Base-by-base conservation (phyloP, 2,888 invertebrate species). In the Tubulanus polymorphus region DNA sequence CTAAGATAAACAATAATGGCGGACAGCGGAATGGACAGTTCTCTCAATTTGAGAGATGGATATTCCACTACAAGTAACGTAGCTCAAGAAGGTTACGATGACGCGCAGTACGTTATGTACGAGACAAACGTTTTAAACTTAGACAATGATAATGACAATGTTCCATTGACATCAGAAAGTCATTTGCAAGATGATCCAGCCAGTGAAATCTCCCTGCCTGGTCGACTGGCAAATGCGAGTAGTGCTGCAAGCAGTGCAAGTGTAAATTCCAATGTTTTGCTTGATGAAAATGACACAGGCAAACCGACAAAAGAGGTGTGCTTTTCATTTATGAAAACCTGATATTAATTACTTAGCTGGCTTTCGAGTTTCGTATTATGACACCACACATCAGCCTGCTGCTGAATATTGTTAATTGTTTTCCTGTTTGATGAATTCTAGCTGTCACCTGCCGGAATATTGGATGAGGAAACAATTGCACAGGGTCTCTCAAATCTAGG, bases 401-500 rank as follows among this genome's bases (percentile, higher is more conserved):
- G 15, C 41, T n/a, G n/a, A n/a, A n/a, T n/a, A n/a, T n/a, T n/a
- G n/a, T n/a, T n/a, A n/a, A n/a, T n/a, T n/a, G n/a, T n/a, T n/a
- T 35, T 10, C 35, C 35, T 12, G 35, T 35, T 10, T 35, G 10
- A 12, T 35, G 10, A 35, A 10, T 61, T 54, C 12, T 55, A 72
- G 71, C 56, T 71, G 12, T 73, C 73, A 35, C 70, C 69, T 20
- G 71, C 61, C 51, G 73, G 76, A 15, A 64, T 75, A 15, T 60
- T 78, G 45, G 75, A 75, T 70, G 77, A 76, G 54, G 72, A 75
- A 52, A 72, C 73, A 5, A 61, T 78, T 53, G 69, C 66, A 10
- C 55, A 73, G 54, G 75, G 74, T 25, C 56, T 78, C 48, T 69
- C 72, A 23, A 75, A 75, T 56, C 66, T 77, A 27, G 75, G 75